phyloP scores from a whole-genome alignment of 2,113 vertebrate genomes.

The Scartelaos histophorus region DNA sequence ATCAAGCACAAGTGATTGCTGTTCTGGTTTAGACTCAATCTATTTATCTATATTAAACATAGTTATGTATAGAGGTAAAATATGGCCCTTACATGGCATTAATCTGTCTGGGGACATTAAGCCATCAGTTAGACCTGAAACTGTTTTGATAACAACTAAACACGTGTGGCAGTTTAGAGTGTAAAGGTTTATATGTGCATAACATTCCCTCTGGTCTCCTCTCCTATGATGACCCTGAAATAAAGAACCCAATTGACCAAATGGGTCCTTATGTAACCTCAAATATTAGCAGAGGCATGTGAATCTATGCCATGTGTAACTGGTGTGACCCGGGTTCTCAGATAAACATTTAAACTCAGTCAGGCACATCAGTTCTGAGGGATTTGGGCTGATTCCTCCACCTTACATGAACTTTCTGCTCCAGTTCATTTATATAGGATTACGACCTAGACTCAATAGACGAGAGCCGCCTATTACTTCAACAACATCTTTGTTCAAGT shows the following conservation, averaged over 20 bases:
- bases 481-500: background rate
- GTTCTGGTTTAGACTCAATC: no score
- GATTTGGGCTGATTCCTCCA: background rate
- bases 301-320: slow-evolving; percentile 7
- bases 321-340: background rate
- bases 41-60: no score
- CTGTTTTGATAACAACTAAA: no score
- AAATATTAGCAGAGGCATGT: slow-evolving; percentile 2
- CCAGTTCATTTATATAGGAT: background rate
- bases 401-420: background rate
- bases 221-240: background rate
- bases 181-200: background rate
- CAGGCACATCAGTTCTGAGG: background rate
- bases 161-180: no score
- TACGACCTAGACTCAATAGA: background rate
- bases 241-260: background rate
- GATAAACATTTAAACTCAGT: slow-evolving; percentile 4
- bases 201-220: background rate
- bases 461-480: background rate
- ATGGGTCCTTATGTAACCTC: background rate
- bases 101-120: no score
- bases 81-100: no score
- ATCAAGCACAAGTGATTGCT: no score
- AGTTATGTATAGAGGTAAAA: no score
- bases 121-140: no score